Conservation (phyloP, 2,113 vertebrate species). For the Melospiza georgiana region DNA sequence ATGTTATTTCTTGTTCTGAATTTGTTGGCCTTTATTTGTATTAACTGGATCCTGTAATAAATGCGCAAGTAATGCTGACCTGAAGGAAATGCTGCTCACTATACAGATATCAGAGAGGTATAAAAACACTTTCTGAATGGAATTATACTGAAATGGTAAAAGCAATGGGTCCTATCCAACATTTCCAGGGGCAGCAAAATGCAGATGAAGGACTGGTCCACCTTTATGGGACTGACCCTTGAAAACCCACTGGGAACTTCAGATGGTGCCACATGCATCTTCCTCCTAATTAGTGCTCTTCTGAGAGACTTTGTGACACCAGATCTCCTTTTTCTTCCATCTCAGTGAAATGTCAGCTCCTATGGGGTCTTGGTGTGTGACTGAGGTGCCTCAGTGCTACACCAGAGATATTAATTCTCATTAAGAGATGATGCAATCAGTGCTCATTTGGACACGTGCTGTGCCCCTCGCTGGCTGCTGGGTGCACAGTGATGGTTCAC, state of each 20-base stretch:
- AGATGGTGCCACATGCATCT: not conserved
- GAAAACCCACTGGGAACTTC: not conserved
- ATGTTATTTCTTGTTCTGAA: not conserved
- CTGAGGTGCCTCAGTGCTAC: not conserved
- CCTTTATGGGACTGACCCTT: constrained; percentile 4
- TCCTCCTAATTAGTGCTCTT: constrained; percentile 16
- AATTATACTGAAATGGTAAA: not conserved
- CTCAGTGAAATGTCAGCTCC: constrained; percentile 4
- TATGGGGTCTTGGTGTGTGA: not conserved
- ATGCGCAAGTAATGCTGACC: not conserved
- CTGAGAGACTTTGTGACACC: not conserved
- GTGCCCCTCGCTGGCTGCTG: not conserved
- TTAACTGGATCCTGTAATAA: not conserved
- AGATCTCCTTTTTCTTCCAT: not conserved
- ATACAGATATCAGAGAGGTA: not conserved
- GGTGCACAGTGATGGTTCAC: not conserved
- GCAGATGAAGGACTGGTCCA: not conserved
- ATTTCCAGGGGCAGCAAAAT: not conserved
- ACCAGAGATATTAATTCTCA: constrained; percentile 37
- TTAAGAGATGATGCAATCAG: not conserved
- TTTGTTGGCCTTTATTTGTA: not conserved
- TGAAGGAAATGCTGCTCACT: not conserved
- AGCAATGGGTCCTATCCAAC: not conserved
- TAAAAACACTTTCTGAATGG: not conserved
- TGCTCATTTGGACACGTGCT: not conserved